phyloP scores from a whole-genome alignment of 2,797 vertebrate species.

The Acrossocheilus fasciatus region DNA sequence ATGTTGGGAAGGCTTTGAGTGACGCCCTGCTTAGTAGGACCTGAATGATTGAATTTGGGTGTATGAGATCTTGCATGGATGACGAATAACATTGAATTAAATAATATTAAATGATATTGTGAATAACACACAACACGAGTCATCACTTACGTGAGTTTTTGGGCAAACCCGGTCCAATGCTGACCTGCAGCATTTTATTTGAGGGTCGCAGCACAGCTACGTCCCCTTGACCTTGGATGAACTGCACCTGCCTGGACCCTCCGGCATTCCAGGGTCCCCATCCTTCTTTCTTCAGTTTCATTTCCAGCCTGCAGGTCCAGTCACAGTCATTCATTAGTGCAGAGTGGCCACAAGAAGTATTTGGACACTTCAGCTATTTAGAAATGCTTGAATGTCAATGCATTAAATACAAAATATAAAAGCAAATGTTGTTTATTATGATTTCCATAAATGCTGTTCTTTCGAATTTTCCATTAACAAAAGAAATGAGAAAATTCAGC shows the following conservation, averaged over 20 bases:
- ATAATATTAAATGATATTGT: neutral
- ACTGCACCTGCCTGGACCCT: constrained; percentile 91
- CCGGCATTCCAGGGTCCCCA: constrained; percentile 94
- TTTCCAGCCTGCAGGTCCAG: constrained; percentile 83
- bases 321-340: neutral
- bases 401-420: neutral
- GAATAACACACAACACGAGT: neutral
- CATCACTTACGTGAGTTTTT: constrained; percentile 93
- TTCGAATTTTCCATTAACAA: neutral
- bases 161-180: constrained; percentile 92
- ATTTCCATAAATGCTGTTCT: neutral
- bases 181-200: constrained; percentile 95
- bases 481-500: neutral
- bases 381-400: neutral
- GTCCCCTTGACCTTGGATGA: constrained; percentile 89
- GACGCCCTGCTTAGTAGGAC: constrained; percentile 86
- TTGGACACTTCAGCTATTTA: neutral
- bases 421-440: neutral
- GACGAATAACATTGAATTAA: neutral
- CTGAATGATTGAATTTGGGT: constrained; percentile 71
- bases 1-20: constrained; percentile 71
- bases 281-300: constrained; percentile 97
- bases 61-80: neutral
- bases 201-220: constrained; percentile 87
- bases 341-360: no score